These are phyloP conservation scores for Frankliniella intonsa DNA, from an alignment of 2,888 invertebrate species.

Conservation along the genomic window DNA sequence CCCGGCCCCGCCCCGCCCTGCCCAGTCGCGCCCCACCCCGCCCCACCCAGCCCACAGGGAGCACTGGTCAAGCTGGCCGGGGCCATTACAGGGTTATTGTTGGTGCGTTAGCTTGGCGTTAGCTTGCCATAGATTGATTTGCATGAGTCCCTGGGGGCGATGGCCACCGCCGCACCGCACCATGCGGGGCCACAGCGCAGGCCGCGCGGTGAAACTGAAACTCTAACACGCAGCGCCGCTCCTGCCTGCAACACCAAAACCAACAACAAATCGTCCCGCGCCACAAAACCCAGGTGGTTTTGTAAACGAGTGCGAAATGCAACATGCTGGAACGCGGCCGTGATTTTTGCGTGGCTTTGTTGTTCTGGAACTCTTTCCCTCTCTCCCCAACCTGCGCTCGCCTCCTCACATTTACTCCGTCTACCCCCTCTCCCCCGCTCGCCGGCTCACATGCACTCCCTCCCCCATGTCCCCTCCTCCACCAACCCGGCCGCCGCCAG, in stretches of 20 bases:
- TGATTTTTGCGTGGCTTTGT: too few relatives aligned
- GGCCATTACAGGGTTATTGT: slow-evolving; percentile 18
- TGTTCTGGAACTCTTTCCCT: too few relatives aligned
- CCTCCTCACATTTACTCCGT: too few relatives aligned
- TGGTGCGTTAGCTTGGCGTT: slow-evolving; percentile 16
- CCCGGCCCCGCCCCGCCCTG: not conserved
- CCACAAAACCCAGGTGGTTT: too few relatives aligned
- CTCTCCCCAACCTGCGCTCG: too few relatives aligned
- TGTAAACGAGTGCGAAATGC: too few relatives aligned
- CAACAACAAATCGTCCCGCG: too few relatives aligned
- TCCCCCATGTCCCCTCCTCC: not conserved
- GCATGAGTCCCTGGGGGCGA: slow-evolving; percentile 20
- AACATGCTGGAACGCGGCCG: too few relatives aligned
- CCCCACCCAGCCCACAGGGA: not conserved
- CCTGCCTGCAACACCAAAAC: too few relatives aligned
- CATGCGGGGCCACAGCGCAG: not conserved
- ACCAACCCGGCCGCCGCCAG: not conserved
- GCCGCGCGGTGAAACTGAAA: not conserved
- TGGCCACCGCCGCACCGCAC: not conserved
- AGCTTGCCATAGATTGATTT: slow-evolving; percentile 18
- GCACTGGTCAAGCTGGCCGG: not conserved
- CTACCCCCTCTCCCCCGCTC: too few relatives aligned
- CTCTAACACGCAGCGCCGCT: too few relatives aligned
- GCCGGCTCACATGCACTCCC: too few relatives aligned
- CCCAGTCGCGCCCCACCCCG: not conserved